Evolutionary conservation across 2,113 vertebrate species (phyloP).

Genomic region (Plotosus lineatus): DNA sequence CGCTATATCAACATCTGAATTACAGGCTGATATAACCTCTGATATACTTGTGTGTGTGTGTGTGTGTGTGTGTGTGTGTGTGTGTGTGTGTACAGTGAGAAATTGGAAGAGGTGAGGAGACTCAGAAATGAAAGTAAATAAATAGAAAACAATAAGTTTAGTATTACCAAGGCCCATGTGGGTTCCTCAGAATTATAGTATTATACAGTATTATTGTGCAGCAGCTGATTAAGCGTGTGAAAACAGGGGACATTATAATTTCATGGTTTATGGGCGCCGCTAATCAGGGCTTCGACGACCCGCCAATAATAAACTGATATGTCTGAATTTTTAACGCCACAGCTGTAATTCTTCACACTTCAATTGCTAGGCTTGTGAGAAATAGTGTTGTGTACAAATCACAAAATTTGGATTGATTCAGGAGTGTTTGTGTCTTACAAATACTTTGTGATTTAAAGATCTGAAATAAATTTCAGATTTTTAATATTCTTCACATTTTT

Average conservation of each 20-base stretch:
- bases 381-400: background rate
- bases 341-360: background rate
- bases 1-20: conserved; percentile 50
- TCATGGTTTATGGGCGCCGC: background rate
- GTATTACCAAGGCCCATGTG: background rate
- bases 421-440: background rate
- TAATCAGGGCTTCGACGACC: background rate
- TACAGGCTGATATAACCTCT: conserved; percentile 52
- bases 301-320: background rate
- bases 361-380: background rate
- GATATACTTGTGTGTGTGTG: conserved; percentile 36
- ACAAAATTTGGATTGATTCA: background rate
- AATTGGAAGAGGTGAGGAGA: background rate
- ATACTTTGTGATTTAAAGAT: background rate
- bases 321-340: background rate
- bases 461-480: background rate
- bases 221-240: background rate
- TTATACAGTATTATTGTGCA: background rate
- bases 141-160: background rate
- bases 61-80: conserved; percentile 31
- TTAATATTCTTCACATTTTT: background rate
- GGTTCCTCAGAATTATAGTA: background rate
- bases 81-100: background rate
- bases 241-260: background rate
- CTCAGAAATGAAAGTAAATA: background rate